phyloP scores from a whole-genome alignment of 2,888 invertebrate species.

The Gryllus longicercus region DNA sequence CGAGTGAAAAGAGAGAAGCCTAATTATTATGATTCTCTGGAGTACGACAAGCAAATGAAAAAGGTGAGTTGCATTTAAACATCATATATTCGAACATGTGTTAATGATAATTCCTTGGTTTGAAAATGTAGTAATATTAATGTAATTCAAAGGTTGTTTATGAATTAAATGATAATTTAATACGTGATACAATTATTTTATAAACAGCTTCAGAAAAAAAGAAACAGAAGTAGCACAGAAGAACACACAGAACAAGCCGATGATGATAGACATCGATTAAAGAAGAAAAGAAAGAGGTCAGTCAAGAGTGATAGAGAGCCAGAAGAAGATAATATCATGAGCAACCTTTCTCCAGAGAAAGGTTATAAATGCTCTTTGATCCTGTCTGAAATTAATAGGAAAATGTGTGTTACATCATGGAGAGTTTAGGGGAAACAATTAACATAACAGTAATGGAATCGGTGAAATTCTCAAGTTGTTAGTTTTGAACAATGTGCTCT shows the following conservation, averaged over 20 bases:
- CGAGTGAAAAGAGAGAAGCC: constrained; percentile 72
- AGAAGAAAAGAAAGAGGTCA: constrained; percentile 40
- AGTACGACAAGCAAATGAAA: constrained; percentile 72
- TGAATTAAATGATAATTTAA: neutral
- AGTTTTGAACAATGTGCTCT: no score
- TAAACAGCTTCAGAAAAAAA: constrained; percentile 38
- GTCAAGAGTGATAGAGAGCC: constrained; percentile 38
- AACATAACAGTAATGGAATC: no score
- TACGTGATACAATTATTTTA: neutral
- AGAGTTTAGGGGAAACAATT: constrained; percentile 43
- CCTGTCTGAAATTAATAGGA: constrained; percentile 74
- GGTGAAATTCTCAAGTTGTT: no score
- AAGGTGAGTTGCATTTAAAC: constrained; percentile 50
- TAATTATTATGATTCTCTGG: constrained; percentile 77
- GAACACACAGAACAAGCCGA: constrained; percentile 29
- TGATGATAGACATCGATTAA: constrained; percentile 33
- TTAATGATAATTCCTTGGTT: no score
- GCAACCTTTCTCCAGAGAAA: constrained; percentile 61
- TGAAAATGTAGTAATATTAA: neutral
- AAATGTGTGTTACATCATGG: constrained; percentile 71
- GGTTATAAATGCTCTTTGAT: constrained; percentile 69
- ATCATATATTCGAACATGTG: no score
- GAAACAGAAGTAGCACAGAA: constrained; percentile 39
- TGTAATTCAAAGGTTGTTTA: neutral
- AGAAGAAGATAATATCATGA: constrained; percentile 44